These are phyloP conservation scores for Archaeoteleia sp. DNA, from an alignment of 2,888 invertebrate species.

Conservation along the genomic window DNA sequence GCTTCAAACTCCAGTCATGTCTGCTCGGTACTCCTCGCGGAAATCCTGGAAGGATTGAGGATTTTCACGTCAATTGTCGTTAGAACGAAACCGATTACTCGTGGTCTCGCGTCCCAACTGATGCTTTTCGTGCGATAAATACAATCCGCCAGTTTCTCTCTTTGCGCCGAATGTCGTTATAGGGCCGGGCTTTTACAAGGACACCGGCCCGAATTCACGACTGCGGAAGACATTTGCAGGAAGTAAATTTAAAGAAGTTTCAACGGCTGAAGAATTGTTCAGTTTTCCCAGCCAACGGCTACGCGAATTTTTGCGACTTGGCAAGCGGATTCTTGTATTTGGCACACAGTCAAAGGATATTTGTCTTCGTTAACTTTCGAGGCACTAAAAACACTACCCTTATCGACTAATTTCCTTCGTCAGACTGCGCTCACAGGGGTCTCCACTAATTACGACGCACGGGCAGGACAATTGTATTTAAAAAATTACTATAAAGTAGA, in stretches of 20 bases:
- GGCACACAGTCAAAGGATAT: constrained; percentile 43
- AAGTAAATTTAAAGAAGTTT: not conserved
- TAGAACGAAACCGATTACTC: constrained; percentile 53
- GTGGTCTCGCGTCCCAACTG: constrained; percentile 10
- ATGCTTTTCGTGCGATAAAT: constrained; percentile 16
- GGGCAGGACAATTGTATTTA: too few species aligned
- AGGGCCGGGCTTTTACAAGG: too few species aligned
- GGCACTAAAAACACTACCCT: constrained; percentile 36
- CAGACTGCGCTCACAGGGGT: not conserved
- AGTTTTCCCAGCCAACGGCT: constrained; percentile 24
- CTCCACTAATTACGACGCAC: too few species aligned
- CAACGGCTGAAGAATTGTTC: constrained; percentile 20
- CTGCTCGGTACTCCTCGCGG: constrained; percentile 40
- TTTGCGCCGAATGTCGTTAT: constrained; percentile 22
- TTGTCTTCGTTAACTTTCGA: constrained; percentile 47
- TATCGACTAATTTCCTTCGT: constrained; percentile 42
- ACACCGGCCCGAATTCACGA: too few species aligned
- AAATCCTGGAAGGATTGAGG: constrained; percentile 45
- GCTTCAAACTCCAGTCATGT: constrained; percentile 48
- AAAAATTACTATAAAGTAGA: too few species aligned
- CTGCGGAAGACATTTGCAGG: not conserved
- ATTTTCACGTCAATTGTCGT: constrained; percentile 49
- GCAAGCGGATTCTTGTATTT: constrained; percentile 37
- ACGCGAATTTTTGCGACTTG: constrained; percentile 35
- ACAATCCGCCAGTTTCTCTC: constrained; percentile 10